phyloP scores from a whole-genome alignment of 2,888 invertebrate species.

The Sphinx pinastri region DNA sequence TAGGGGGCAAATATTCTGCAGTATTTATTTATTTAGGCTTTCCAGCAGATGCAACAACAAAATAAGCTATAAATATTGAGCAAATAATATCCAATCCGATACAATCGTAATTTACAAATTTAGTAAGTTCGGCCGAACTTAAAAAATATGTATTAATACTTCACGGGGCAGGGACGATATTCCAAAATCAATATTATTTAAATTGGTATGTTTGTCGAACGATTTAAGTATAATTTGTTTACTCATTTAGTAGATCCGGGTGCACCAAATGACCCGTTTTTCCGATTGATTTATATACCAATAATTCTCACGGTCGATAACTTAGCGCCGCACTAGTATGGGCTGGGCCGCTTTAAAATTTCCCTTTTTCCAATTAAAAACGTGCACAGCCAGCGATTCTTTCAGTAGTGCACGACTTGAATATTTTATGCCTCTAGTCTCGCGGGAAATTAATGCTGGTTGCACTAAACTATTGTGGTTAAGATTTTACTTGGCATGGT shows the following conservation, averaged over 20 bases:
- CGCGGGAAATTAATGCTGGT: conserved; percentile 67
- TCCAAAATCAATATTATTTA: not conserved
- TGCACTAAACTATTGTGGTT: conserved; percentile 62
- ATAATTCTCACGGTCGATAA: conserved; percentile 40
- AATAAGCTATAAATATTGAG: no score
- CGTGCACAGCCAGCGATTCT: conserved; percentile 56
- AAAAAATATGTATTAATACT: not conserved
- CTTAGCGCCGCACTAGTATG: conserved; percentile 37
- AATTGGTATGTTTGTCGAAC: not conserved
- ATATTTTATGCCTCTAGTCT: conserved; percentile 67
- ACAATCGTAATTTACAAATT: no score
- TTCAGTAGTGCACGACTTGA: conserved; percentile 59
- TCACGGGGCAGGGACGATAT: not conserved
- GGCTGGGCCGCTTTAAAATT: conserved; percentile 42
- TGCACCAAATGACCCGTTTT: not conserved
- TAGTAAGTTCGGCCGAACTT: not conserved
- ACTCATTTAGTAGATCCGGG: not conserved
- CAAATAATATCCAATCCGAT: no score
- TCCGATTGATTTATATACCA: conserved; percentile 36
- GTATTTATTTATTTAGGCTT: no score
- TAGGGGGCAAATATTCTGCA: no score
- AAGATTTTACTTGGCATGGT: conserved; percentile 51
- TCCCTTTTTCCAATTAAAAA: conserved; percentile 63
- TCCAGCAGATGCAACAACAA: no score
- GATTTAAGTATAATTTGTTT: conserved; percentile 1